Evolutionary conservation across 2,113 vertebrate species (phyloP), one percentile per base, ranked within the genome.

Genomic region (Eira barbara): DNA sequence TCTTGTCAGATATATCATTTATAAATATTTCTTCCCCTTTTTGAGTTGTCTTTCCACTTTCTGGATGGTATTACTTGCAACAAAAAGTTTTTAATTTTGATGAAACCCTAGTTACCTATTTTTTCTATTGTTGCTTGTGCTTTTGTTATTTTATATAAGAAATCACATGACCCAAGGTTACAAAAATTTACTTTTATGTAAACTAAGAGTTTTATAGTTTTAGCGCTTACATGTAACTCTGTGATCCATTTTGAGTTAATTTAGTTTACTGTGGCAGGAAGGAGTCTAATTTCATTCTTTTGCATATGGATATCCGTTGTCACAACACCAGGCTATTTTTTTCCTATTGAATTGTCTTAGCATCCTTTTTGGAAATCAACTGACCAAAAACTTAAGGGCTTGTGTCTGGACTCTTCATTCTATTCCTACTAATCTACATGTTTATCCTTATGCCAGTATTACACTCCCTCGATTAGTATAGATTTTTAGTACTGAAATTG

Each of bases 1-100:
- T 95, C 39, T 91, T 88, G 89, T 95, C 55, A 85, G 29, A 81
- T 18, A 63, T 29, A 73, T 78, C 31, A 71, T 94, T 97, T 94
- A 25, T 49, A 94, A 89, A 63, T 57, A 67, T 29, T 80, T 91
- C 83, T 52, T 92, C 31, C 25, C 31, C 61, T 78, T 63, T 82
- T 86, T 39, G 13, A 61, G 25, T n/a, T 94, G 31, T 83, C 67
- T 87, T 91, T 83, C 94, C 39, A 61, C n/a, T 96, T 86, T 96
- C 78, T 85, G 85, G 10, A 57, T 47, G 42, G 7, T 84, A 57
- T 82, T 36, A 83, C 57, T 88, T 96, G 20, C 45, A 88, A 34
- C 45, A 63, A 59, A 83, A 67, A 49, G 6, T 27, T 69, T 89
- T 81, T 55, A 63, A 63, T 94, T 96, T 94, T 73, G 7, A 95